Base-by-base conservation (phyloP, 2,888 invertebrate species). In the Bombyx huttoni region DNA sequence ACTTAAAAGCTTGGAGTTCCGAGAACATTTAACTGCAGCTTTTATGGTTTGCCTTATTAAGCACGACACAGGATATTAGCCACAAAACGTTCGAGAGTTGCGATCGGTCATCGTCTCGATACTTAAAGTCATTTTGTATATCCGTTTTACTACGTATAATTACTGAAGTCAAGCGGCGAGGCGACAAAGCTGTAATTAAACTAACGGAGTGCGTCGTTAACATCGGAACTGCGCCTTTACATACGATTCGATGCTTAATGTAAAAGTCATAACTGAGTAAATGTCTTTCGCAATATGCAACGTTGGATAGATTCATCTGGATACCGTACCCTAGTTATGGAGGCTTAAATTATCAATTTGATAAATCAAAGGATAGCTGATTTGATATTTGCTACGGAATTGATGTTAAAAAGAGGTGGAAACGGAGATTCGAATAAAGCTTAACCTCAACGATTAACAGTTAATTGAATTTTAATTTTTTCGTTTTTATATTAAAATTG, bases 171-270 rank as follows among this genome's bases (percentile, higher is more conserved):
- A 66, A 64, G 70, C 68, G 70, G 71, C 65, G 69, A 67, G 67
- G 73, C 78, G 81, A 81, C 79, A 77, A 80, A 82, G 72, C 74
- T 67, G 78, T 75, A 84, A 85, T 85, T 84, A 84, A 82, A 80
- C 65, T 85, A 85, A 85, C 84, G 81, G 84, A 67, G 70, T 68
- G 60, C 64, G 68, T 78, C 79, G 78, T 82, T 80, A 82, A 81
- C 72, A 70, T 71, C 64, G 59, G 63, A 71, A 67, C 67, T 64
- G 63, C 68, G 63, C 68, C 67, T 71, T 73, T 65, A 72, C 69
- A 62, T 65, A 61, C 62, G 62, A 68, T 71, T 68, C 57, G 63
- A 68, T 68, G 64, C 67, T 70, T 63, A 68, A 69, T 68, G 68
- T 65, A 67, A 64, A 67, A 74, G 68, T 68, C 69, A 68, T 72